A percentile compares a stretch with the other conserved stretches of the same genome.
phyloP scores from a whole-genome alignment of 2,888 invertebrate genomes.

The Yponomeuta evonymella region DNA sequence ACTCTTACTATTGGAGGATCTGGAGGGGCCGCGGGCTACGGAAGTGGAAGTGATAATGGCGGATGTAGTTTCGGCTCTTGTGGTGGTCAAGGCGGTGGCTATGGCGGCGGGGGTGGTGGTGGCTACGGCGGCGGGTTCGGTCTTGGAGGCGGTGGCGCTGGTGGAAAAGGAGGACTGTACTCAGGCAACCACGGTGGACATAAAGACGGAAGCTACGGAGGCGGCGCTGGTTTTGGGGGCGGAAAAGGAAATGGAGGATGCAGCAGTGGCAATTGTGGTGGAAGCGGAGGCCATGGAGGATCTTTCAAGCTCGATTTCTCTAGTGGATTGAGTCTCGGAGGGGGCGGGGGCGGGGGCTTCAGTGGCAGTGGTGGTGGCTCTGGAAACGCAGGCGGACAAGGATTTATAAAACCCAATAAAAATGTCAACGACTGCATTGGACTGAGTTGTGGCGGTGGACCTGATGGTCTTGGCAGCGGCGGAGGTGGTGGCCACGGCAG shows the following conservation, averaged over 20 bases:
- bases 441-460: not conserved
- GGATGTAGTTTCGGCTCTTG: conserved; percentile 23
- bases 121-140: conserved; percentile 12
- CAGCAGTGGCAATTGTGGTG: conserved; percentile 6
- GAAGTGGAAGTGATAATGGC: conserved; percentile 18
- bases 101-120: conserved; percentile 25
- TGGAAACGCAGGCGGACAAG: not conserved
- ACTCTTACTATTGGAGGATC: conserved; percentile 24
- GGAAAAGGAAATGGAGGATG: conserved; percentile 21
- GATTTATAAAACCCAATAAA: not conserved
- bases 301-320: not conserved
- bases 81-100: conserved; percentile 26
- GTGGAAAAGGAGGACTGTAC: conserved; percentile 4
- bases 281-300: conserved; percentile 1
- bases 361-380: conserved; percentile 7
- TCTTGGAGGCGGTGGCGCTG: conserved; percentile 19
- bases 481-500: not conserved
- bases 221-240: not conserved
- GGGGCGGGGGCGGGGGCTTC: conserved; percentile 19
- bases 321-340: conserved; percentile 7
- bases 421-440: not conserved
- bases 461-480: not conserved
- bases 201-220: not conserved
- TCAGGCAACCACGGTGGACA: not conserved
- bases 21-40: conserved; percentile 25